A percentile compares a stretch with the other conserved stretches of the same genome.
Conservation (phyloP, 2,797 vertebrate genomes). For the Cossypha polioptera region DNA sequence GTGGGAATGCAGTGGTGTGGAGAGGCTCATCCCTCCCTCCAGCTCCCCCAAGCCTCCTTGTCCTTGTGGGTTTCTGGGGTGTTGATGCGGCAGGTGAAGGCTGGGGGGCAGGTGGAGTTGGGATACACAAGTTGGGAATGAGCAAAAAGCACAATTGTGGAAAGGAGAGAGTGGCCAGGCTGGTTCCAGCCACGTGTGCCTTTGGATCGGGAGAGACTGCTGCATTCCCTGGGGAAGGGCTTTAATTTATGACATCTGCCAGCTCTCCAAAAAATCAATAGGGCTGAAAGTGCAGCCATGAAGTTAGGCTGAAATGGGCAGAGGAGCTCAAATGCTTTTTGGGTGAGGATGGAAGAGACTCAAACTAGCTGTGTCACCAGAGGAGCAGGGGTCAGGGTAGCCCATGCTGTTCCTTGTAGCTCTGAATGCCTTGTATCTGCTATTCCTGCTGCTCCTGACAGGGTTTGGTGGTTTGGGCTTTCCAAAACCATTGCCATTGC, state of each 20-base stretch:
- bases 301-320: neutral
- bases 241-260: neutral
- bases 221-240: neutral
- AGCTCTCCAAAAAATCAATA: neutral
- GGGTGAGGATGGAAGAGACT: neutral
- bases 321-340: neutral
- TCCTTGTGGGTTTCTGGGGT: neutral
- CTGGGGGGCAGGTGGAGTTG: neutral
- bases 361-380: neutral
- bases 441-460: neutral
- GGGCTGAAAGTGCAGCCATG: neutral
- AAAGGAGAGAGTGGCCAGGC: neutral
- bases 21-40: rapidly evolving
- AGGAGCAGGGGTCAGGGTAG: neutral
- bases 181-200: rapidly evolving
- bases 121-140: rapidly evolving
- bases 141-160: rapidly evolving
- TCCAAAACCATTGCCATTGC: neutral
- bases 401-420: neutral
- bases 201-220: rapidly evolving
- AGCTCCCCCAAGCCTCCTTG: neutral
- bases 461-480: neutral
- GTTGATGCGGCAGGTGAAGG: neutral
- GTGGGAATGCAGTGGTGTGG: neutral
- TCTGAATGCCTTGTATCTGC: rapidly evolving